phyloP scores from a whole-genome alignment of 2,888 invertebrate species.

The Ennomos quercinarius region DNA sequence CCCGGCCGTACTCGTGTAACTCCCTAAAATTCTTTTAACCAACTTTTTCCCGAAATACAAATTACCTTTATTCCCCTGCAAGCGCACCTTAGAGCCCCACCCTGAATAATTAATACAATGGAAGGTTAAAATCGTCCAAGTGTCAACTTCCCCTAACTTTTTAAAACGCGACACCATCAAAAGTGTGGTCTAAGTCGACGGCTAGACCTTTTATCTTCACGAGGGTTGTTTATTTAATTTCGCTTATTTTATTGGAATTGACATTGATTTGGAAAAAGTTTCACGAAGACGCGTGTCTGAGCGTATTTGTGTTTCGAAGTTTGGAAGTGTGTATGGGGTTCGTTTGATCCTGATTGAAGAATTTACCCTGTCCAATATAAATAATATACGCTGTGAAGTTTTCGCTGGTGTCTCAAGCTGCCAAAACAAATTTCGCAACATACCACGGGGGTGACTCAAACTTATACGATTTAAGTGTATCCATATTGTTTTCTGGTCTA shows the following conservation, averaged over 20 bases:
- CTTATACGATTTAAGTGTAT: constrained; percentile 57
- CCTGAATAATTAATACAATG: constrained; percentile 85
- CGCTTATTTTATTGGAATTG: constrained; percentile 80
- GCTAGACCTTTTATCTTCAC: constrained; percentile 80
- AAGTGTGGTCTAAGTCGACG: constrained; percentile 76
- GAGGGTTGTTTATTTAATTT: constrained; percentile 82
- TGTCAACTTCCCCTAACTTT: constrained; percentile 83
- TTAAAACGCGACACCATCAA: constrained; percentile 81
- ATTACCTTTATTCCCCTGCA: constrained; percentile 75
- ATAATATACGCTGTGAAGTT: constrained; percentile 64
- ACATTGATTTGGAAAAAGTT: constrained; percentile 80
- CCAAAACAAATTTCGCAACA: constrained; percentile 65
- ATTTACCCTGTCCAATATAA: constrained; percentile 72
- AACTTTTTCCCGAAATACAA: constrained; percentile 73
- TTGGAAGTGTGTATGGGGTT: constrained; percentile 47
- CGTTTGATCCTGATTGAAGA: constrained; percentile 81
- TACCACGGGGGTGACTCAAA: constrained; percentile 59
- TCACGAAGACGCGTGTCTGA: constrained; percentile 52
- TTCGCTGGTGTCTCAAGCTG: constrained; percentile 56
- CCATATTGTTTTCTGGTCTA: constrained; percentile 12
- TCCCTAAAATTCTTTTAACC: constrained; percentile 74
- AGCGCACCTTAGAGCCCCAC: constrained; percentile 80
- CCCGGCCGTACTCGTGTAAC: constrained; percentile 59
- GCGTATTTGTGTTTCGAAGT: constrained; percentile 58
- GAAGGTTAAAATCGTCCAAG: constrained; percentile 83